Evolutionary conservation across 2,113 vertebrate species (phyloP).

Genomic region (Eubucco bourcierii): DNA sequence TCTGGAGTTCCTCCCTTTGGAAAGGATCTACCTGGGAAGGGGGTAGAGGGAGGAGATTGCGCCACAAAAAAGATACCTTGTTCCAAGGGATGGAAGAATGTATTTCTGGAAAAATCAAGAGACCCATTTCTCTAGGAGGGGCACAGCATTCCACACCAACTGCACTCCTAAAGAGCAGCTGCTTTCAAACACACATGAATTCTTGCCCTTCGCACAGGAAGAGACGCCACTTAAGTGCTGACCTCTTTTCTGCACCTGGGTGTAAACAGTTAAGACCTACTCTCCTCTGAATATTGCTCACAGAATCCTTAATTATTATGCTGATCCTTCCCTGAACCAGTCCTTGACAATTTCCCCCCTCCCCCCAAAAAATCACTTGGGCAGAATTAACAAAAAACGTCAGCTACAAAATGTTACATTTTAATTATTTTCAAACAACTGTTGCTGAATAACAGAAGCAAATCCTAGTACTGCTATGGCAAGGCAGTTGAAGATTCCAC

Average conservation of each 20-base stretch:
- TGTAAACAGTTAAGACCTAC: background rate
- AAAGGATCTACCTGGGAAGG: background rate
- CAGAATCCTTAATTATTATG: background rate
- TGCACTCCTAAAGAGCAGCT: background rate
- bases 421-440: constrained; percentile 11
- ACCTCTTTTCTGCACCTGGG: background rate
- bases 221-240: background rate
- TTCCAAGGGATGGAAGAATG: background rate
- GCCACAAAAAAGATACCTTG: background rate
- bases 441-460: constrained; percentile 23
- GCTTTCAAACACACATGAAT: background rate
- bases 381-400: constrained; percentile 13
- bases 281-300: background rate
- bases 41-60: background rate
- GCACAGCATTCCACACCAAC: background rate
- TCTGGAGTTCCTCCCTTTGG: background rate
- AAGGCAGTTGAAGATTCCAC: background rate
- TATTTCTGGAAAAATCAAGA: background rate
- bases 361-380: background rate
- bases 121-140: background rate
- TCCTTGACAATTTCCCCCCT: background rate
- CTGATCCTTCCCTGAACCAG: constrained; percentile 1
- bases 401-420: background rate
- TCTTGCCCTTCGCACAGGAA: background rate
- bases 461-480: background rate